Evolutionary conservation across 2,113 vertebrate species (phyloP), one percentile per base, ranked within the genome.

Genomic region (Tonatia bakeri): DNA sequence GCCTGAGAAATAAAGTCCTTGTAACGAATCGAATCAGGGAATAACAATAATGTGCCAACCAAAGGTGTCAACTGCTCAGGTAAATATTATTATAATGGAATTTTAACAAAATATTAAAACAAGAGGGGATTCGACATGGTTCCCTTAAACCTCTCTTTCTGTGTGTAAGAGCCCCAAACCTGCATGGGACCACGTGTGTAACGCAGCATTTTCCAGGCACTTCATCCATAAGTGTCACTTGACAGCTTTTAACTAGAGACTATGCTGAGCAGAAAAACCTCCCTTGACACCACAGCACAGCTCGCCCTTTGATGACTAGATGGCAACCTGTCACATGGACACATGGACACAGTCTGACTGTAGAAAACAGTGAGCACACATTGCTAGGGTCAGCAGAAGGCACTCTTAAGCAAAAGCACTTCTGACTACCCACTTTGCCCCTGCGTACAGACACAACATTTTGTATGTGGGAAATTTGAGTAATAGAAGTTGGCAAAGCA

Each of bases 311-410:
- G 47, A 36, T 26, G 61, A 31, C 33, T 33, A 75, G n/a, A 56
- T 52, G n/a, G n/a, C 40, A 81, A 2, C 43, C 33, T 65, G 59
- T 31, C 24, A 26, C 45, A 22, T 12, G 45, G 64, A 50, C 19
- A 52, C 61, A 40, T 5, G 13, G 59, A 31, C 59, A 61, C 26
- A 61, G 33, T 22, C 50, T 17, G 65, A 45, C 36, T n/a, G 26
- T 33, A 67, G 45, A 56, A 33, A 81, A 40, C 36, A 47, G 45
- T 13, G 65, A 61, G 45, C 47, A 36, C 26, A 36, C 36, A 13
- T 59, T 36, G 4, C 90, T 92, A 90, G 50, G 28, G 33, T 54
- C 96, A 87, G 92, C 96, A 98, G 97, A 88, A 96, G 97, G 97
- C 95, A 5, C 92, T 87, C 76, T 89, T 77, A 33, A 94, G 85